Conservation (phyloP, 1,140 invertebrate genomes). For the Gryllus bimaculatus region DNA sequence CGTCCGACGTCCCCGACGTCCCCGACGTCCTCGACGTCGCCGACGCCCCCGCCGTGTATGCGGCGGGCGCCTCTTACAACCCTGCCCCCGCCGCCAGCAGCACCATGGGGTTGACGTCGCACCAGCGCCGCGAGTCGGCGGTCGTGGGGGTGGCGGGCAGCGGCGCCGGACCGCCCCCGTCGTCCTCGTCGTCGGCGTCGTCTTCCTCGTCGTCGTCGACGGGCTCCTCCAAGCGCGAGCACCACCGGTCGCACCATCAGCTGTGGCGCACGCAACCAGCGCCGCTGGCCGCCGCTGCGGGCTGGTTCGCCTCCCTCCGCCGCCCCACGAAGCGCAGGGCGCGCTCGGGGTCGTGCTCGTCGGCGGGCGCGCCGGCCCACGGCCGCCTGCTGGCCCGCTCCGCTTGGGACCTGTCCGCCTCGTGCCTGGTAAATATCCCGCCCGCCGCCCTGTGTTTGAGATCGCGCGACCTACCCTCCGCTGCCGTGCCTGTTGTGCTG, state of each 20-base stretch:
- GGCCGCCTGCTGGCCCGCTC: conserved; percentile 42
- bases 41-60: conserved; percentile 16
- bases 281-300: conserved; percentile 43
- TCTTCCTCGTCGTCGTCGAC: background rate
- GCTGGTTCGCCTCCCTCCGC: conserved; percentile 66
- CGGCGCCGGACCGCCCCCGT: background rate
- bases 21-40: conserved; percentile 17
- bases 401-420: conserved; percentile 49
- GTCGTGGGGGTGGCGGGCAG: background rate
- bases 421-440: conserved; percentile 34
- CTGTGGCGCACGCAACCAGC: background rate
- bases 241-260: background rate
- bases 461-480: too few relatives aligned
- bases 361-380: background rate
- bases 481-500: too few relatives aligned
- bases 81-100: background rate
- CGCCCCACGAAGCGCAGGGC: conserved; percentile 34
- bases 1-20: conserved; percentile 9
- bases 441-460: too few relatives aligned
- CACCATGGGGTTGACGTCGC: background rate
- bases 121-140: conserved; percentile 11
- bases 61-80: background rate
- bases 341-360: conserved; percentile 10
- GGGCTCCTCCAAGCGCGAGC: background rate
- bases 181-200: background rate